Evolutionary conservation across 2,888 invertebrate genomes (phyloP), one percentile per base, ranked within the genome.

Genomic region (Melanargia galathea): DNA sequence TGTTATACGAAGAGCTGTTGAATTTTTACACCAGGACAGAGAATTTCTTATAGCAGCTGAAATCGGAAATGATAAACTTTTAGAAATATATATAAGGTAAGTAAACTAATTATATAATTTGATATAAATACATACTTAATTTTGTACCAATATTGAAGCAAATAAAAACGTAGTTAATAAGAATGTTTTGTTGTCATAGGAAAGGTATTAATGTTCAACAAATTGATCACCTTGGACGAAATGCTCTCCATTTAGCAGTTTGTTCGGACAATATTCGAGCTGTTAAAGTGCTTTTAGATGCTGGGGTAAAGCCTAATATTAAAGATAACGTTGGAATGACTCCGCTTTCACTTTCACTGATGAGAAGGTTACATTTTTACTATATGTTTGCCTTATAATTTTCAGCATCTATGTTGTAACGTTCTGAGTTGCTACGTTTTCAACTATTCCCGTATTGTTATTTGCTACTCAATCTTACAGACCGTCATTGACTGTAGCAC

Each of bases 271-370:
- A 77, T 58, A 65, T 70, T 16, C 62, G 56, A 1, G 75, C 82
- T 1, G 76, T 87, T 1, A 65, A 68, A 7, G 22, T 82, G 2
- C 78, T 92, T 1, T 64, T 92, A 13, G 58, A 75, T 2, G 82
- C 82, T 33, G 85, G 85, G 3, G 79, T 87, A 11, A 66, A 78
- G 7, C 71, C 84, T 8, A 87, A 85, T 54, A 66, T 84, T 1
- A 83, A 82, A 66, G 92, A 92, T 69, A 76, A 82, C 43, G 74
- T 92, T 35, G 87, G 86, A 26, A 83, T 89, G 83, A 89, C 92
- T n/a, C 90, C 92, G 3, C 78, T 92, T 6, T 87, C 86, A 0
- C 70, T 86, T 49, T 81, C 86, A 75, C 68, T 90, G 22, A 81
- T 91, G 80, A 86, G 91, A 74, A 84, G 82, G 90, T 88, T 48